These are phyloP conservation scores for Pagetopsis macropterus DNA, from an alignment of 2,797 vertebrate species.

Conservation along the genomic window DNA sequence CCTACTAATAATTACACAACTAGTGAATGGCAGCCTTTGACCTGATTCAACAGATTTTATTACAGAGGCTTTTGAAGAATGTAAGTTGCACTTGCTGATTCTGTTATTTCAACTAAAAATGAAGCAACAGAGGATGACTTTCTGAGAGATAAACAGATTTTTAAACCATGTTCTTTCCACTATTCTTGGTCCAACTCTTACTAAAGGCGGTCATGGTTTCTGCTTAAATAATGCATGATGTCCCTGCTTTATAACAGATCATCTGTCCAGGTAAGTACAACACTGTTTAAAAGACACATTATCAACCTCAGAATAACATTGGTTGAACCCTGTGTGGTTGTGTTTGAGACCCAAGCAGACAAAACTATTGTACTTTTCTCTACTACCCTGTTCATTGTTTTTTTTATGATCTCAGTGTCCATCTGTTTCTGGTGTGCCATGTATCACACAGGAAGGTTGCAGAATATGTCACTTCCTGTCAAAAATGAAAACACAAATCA, in stretches of 20 bases:
- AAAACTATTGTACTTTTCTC: neutral
- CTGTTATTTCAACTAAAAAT: neutral
- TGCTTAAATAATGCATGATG: neutral
- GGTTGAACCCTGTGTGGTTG: constrained; percentile 19
- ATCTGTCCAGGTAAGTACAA: constrained; percentile 36
- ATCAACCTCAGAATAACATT: neutral
- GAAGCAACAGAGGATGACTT: neutral
- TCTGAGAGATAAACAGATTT: neutral
- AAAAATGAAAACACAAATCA: constrained; percentile 37
- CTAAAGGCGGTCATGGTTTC: constrained; percentile 4
- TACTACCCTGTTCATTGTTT: constrained; percentile 20
- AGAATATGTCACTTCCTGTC: constrained; percentile 74
- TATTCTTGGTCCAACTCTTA: neutral
- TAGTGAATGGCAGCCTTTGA: constrained; percentile 37
- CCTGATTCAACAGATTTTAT: constrained; percentile 31
- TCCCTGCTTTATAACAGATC: constrained; percentile 36
- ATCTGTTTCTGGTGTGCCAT: constrained; percentile 51
- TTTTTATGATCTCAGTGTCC: constrained; percentile 28
- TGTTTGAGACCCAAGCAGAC: neutral
- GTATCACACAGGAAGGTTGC: constrained; percentile 69
- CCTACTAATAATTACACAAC: constrained; percentile 62
- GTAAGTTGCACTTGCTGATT: constrained; percentile 9
- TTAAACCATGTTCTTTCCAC: neutral
- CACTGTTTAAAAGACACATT: constrained; percentile 32
- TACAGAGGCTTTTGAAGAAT: constrained; percentile 9